Percentiles rank a stretch among this genome's conserved stretches.
Conservation (phyloP, 2,888 invertebrate species). For the Morpho deidamia region DNA sequence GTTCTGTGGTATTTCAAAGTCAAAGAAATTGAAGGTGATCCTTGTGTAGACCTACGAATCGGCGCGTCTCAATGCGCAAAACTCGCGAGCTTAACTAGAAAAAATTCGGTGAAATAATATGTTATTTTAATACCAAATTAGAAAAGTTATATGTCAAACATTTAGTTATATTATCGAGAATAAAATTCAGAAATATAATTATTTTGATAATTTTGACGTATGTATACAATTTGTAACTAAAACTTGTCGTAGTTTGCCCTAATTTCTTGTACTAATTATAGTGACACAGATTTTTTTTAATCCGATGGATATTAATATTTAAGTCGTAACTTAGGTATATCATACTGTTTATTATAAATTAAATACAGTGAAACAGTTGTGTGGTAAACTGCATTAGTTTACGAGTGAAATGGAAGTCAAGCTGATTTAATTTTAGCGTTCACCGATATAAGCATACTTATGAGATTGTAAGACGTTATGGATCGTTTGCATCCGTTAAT, state of each 20-base stretch:
- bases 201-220: too few relatives aligned
- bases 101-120: constrained; percentile 18
- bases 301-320: constrained; percentile 4
- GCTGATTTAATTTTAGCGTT: too few relatives aligned
- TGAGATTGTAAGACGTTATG: too few relatives aligned
- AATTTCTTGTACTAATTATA: constrained; percentile 26
- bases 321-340: too few relatives aligned
- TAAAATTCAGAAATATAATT: too few relatives aligned
- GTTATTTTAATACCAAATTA: not conserved
- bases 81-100: constrained; percentile 37
- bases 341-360: not conserved
- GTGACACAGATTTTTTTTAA: constrained; percentile 24
- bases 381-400: too few relatives aligned
- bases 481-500: too few relatives aligned
- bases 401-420: too few relatives aligned
- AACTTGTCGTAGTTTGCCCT: constrained; percentile 25
- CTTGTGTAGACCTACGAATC: constrained; percentile 44
- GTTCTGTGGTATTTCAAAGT: constrained; percentile 3
- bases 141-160: not conserved
- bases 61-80: constrained; percentile 73
- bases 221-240: constrained; percentile 3
- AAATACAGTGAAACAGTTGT: too few relatives aligned
- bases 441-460: too few relatives aligned
- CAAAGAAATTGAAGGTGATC: constrained; percentile 38
- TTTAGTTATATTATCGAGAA: too few relatives aligned